A percentile compares a stretch with the other conserved stretches of the same genome.
These are phyloP conservation scores for Porites lutea DNA, from an alignment of 64 coral and sea anemone species.

Conservation along the genomic window DNA sequence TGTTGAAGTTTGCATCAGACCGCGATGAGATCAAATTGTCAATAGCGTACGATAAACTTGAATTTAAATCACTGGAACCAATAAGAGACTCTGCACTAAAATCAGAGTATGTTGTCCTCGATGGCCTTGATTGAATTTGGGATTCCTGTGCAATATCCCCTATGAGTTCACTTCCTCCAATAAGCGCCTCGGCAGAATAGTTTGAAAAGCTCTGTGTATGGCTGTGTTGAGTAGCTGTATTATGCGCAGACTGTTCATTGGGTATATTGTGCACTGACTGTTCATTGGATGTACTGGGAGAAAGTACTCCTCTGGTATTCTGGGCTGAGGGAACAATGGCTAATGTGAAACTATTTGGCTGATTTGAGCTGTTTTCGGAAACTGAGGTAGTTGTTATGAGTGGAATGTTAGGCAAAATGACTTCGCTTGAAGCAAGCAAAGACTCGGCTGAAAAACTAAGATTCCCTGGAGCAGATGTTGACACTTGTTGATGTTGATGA, in stretches of 20 bases:
- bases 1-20: conserved; percentile 73
- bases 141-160: conserved; percentile 51
- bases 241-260: conserved; percentile 25
- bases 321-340: background rate
- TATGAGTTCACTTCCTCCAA: conserved; percentile 76
- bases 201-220: conserved; percentile 79
- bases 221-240: conserved; percentile 22
- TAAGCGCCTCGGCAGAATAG: conserved; percentile 90
- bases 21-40: conserved; percentile 89
- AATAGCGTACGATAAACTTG: conserved; percentile 88
- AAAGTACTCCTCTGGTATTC: too few species aligned
- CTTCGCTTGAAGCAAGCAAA: conserved; percentile 56
- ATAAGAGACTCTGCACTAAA: conserved; percentile 93
- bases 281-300: background rate
- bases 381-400: conserved; percentile 40
- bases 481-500: conserved; percentile 57
- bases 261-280: background rate
- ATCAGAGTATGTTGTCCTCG: conserved; percentile 84
- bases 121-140: conserved; percentile 29
- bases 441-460: conserved; percentile 73
- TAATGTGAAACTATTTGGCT: conserved; percentile 14
- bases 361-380: conserved; percentile 12
- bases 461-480: conserved; percentile 22
- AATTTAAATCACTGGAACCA: conserved; percentile 74
- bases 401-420: conserved; percentile 54